Conservation (phyloP, 1,140 invertebrate species). For the Brachionus calyciflorus region DNA sequence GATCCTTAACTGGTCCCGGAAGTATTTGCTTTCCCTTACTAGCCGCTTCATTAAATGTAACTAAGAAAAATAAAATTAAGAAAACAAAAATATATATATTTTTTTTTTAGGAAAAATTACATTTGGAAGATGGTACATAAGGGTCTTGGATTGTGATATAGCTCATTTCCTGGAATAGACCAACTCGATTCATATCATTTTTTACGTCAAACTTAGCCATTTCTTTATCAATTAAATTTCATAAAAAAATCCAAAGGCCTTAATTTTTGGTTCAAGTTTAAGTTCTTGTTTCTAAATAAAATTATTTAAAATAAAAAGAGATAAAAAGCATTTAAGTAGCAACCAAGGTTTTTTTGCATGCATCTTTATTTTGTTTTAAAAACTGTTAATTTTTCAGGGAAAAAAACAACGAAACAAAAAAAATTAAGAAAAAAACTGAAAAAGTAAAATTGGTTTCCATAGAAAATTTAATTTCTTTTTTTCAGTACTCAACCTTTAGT, state of each 20-base stretch:
- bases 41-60: constrained; percentile 57
- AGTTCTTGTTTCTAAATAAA: too few species aligned
- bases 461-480: constrained; percentile 8
- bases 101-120: constrained; percentile 41
- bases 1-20: constrained; percentile 54
- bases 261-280: too few species aligned
- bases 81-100: background rate
- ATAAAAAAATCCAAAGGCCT: background rate
- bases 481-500: background rate
- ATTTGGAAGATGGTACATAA: constrained; percentile 50
- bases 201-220: constrained; percentile 13
- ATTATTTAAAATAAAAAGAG: background rate
- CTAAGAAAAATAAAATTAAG: constrained; percentile 49
- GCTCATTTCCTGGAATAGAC: constrained; percentile 59
- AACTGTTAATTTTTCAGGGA: background rate
- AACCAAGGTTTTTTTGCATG: too few species aligned
- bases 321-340: too few species aligned
- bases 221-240: background rate
- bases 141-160: constrained; percentile 58
- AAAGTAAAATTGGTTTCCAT: constrained; percentile 30
- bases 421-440: background rate
- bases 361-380: background rate
- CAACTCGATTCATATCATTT: constrained; percentile 60
- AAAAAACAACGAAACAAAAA: constrained; percentile 31
- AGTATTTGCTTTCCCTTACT: constrained; percentile 59